Conservation (phyloP, 2,113 vertebrate species). For the Callithrix jacchus region DNA sequence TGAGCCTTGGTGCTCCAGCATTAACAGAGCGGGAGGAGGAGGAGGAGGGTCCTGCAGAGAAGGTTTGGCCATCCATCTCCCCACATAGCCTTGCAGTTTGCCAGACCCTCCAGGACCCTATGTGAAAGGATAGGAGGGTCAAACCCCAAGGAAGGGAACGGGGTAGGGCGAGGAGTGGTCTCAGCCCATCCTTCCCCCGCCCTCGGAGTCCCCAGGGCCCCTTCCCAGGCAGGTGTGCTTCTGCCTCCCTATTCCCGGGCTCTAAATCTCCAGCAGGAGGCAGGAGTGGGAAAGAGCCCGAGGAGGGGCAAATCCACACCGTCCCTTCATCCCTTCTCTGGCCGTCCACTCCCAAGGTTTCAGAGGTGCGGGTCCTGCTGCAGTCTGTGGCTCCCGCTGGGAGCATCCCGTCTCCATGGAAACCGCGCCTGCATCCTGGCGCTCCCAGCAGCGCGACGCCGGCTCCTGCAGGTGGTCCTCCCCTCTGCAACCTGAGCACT, state of each 20-base stretch:
- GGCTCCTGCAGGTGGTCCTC: neutral
- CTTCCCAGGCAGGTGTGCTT: too few relatives aligned
- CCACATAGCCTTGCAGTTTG: neutral
- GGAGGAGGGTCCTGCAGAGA: neutral
- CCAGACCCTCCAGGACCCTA: neutral
- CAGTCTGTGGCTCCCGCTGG: neutral
- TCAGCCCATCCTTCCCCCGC: neutral
- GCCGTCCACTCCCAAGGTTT: neutral
- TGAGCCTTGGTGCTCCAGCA: neutral
- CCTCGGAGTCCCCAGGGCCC: neutral
- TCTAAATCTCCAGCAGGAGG: neutral
- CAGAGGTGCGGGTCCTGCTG: neutral
- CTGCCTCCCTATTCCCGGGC: neutral
- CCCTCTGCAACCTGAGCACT: neutral
- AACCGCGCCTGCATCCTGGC: neutral
- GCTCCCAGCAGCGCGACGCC: neutral
- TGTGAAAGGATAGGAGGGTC: neutral
- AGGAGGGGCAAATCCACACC: neutral
- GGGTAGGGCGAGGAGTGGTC: fast-evolving
- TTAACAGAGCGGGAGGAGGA: neutral
- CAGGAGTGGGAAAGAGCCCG: neutral
- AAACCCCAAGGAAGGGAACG: fast-evolving
- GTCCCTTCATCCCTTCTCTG: neutral
- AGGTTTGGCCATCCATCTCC: neutral
- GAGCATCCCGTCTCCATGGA: conserved; percentile 68